phyloP scores from a whole-genome alignment of 1,140 invertebrate genomes.

The Drosophila paulistorum region DNA sequence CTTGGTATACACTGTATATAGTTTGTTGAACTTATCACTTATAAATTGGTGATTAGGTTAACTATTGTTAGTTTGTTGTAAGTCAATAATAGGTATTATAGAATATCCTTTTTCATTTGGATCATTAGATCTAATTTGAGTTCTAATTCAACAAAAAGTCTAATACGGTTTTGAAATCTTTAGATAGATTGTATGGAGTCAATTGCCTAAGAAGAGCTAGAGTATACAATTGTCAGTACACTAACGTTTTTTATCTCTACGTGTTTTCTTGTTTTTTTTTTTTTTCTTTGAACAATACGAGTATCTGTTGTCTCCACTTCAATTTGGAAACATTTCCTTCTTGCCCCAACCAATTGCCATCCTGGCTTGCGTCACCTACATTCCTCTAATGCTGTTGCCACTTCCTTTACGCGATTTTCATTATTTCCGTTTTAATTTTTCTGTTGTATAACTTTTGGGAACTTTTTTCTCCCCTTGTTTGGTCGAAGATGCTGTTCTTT shows the following conservation, averaged over 20 bases:
- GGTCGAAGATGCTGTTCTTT: conserved; percentile 4
- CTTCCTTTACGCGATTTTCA: conserved; percentile 81
- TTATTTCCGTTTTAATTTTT: conserved; percentile 81
- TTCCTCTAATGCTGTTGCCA: conserved; percentile 70
- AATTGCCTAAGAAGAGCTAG: neutral
- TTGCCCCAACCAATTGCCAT: neutral
- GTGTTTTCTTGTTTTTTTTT: conserved; percentile 1
- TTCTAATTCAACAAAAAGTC: no score
- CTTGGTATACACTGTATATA: no score
- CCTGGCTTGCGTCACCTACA: neutral
- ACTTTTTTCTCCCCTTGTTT: conserved; percentile 26
- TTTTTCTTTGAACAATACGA: conserved; percentile 36
- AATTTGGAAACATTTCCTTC: conserved; percentile 45
- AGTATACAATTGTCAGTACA: neutral
- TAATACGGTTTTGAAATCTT: no score
- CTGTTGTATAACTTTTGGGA: conserved; percentile 66
- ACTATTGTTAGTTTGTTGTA: no score
- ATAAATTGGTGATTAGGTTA: no score
- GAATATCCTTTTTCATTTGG: no score
- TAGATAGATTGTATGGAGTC: no score
- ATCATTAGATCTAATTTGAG: no score
- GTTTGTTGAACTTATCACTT: no score
- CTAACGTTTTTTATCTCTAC: neutral
- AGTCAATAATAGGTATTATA: no score
- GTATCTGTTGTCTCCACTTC: conserved; percentile 38